A percentile compares a stretch with the other conserved stretches of the same genome.
Conservation (phyloP, 2,888 invertebrate genomes). For the Drosophila atripex region DNA sequence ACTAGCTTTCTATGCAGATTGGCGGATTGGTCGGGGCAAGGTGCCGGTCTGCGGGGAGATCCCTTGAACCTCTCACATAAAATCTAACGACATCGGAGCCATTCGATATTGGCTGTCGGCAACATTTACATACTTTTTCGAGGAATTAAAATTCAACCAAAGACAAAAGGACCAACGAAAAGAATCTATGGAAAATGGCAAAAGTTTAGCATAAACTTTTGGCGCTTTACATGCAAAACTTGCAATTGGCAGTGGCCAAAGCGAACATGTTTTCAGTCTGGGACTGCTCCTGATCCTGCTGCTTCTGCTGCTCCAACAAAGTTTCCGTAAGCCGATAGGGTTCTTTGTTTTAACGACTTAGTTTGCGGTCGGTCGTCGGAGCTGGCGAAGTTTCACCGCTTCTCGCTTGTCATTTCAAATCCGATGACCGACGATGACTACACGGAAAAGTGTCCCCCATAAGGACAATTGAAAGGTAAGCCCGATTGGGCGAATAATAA, state of each 20-base stretch:
- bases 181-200: conserved; percentile 48
- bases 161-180: conserved; percentile 36
- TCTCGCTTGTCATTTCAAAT: conserved; percentile 33
- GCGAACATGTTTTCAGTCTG: conserved; percentile 44
- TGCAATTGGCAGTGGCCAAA: conserved; percentile 62
- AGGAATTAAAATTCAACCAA: conserved; percentile 66
- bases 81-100: conserved; percentile 67
- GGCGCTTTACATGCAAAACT: conserved; percentile 73
- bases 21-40: conserved; percentile 21
- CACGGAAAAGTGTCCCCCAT: conserved; percentile 13
- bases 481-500: conserved; percentile 5
- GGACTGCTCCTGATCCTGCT: conserved; percentile 21
- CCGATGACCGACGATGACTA: conserved; percentile 8
- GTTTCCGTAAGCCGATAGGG: conserved; percentile 61
- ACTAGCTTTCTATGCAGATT: conserved; percentile 53
- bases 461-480: conserved; percentile 27
- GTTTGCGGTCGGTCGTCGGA: conserved; percentile 51
- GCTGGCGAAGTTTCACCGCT: conserved; percentile 15
- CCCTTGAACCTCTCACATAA: conserved; percentile 47
- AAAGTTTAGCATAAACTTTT: conserved; percentile 77
- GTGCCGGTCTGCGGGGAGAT: conserved; percentile 34
- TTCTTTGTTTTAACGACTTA: conserved; percentile 75
- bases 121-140: conserved; percentile 62
- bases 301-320: conserved; percentile 40
- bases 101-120: conserved; percentile 66